phyloP scores from a whole-genome alignment of 2,113 vertebrate species.

The Oryzias melastigma region DNA sequence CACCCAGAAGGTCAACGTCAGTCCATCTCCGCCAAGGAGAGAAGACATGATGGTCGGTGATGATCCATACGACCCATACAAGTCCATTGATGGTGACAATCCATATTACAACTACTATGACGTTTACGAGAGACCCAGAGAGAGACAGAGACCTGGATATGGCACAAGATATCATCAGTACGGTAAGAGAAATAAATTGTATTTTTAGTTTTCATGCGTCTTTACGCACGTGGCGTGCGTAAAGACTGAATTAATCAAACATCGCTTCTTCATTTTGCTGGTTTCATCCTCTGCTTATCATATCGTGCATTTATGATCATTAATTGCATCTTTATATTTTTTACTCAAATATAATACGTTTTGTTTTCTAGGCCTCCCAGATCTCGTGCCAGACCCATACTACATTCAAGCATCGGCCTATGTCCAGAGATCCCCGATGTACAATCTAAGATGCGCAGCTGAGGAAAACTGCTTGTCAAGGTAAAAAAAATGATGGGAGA shows the following conservation, averaged over 20 bases:
- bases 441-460: slow-evolving; percentile 93
- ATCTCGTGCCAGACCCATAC: slow-evolving; percentile 95
- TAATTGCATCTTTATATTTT: background rate
- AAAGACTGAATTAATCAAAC: background rate
- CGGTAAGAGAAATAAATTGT: slow-evolving; percentile 76
- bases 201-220: background rate
- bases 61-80: slow-evolving; percentile 92
- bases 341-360: background rate
- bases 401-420: slow-evolving; percentile 95
- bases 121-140: slow-evolving; percentile 86
- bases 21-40: slow-evolving; percentile 47
- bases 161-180: slow-evolving; percentile 92
- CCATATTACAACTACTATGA: slow-evolving; percentile 95
- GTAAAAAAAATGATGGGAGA: slow-evolving; percentile 64
- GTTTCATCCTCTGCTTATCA: too few relatives aligned
- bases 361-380: slow-evolving; percentile 84
- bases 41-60: slow-evolving; percentile 90
- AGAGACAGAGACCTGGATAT: slow-evolving; percentile 85
- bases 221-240: background rate
- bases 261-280: background rate
- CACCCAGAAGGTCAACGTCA: slow-evolving; percentile 42
- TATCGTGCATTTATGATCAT: too few relatives aligned
- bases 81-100: slow-evolving; percentile 88
- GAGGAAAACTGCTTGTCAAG: slow-evolving; percentile 98
- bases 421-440: slow-evolving; percentile 93